A percentile compares a stretch with the other conserved stretches of the same genome.
phyloP scores from a whole-genome alignment of 35 echinoderm and acorn worm species.

The Holothuria glaberrima region DNA sequence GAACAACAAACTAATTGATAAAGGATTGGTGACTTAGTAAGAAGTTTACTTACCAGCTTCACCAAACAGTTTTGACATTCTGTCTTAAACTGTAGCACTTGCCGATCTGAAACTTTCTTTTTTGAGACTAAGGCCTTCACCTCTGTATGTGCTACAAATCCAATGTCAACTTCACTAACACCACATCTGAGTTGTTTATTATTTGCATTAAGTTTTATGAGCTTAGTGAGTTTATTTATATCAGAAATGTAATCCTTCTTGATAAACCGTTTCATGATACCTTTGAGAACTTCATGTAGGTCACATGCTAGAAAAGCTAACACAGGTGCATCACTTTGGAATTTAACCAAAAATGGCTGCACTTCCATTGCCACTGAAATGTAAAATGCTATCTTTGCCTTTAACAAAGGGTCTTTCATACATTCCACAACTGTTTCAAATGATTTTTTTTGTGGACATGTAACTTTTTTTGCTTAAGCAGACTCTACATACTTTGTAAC shows the following conservation, averaged over 20 bases:
- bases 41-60: too few species aligned
- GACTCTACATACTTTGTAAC: background rate
- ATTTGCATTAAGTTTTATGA: constrained; percentile 6
- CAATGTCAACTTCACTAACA: background rate
- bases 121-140: too few species aligned
- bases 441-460: too few species aligned
- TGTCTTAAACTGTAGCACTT: too few species aligned
- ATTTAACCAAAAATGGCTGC: background rate
- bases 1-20: too few species aligned
- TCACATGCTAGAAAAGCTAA: background rate
- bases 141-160: too few species aligned
- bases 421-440: background rate
- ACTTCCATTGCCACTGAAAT: constrained; percentile 19
- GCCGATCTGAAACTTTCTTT: too few species aligned
- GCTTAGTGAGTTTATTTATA: too few species aligned
- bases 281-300: background rate
- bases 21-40: too few species aligned
- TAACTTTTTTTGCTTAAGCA: too few species aligned
- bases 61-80: too few species aligned
- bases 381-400: constrained; percentile 19
- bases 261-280: background rate
- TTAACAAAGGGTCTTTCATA: constrained; percentile 4
- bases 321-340: background rate
- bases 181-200: background rate
- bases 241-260: constrained; percentile 17